phyloP scores from a whole-genome alignment of 1,140 invertebrate genomes.

The Euschistus heros region DNA sequence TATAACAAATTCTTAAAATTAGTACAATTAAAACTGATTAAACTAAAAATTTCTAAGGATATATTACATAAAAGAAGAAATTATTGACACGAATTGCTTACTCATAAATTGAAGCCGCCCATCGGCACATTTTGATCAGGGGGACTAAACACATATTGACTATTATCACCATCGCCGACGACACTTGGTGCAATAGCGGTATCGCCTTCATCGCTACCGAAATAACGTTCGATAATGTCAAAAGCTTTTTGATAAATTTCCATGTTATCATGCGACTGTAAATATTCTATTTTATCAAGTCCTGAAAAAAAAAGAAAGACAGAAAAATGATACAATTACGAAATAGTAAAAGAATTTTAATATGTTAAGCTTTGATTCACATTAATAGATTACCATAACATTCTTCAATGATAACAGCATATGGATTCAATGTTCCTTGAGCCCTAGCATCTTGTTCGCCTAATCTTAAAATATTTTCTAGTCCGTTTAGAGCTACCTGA shows the following conservation, averaged over 20 bases:
- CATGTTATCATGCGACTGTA: conserved; percentile 92
- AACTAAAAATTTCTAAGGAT: not conserved
- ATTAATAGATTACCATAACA: conserved; percentile 67
- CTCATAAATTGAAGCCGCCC: conserved; percentile 69
- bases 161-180: conserved; percentile 47
- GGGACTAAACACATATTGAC: conserved; percentile 57
- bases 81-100: not conserved
- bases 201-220: conserved; percentile 84
- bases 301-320: conserved; percentile 46
- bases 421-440: conserved; percentile 67
- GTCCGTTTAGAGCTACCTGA: conserved; percentile 91
- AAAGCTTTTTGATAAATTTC: conserved; percentile 95
- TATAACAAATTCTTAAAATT: not conserved
- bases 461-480: conserved; percentile 90
- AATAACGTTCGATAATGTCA: conserved; percentile 92
- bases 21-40: not conserved
- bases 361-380: not conserved
- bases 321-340: not conserved
- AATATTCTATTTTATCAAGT: conserved; percentile 92
- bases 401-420: conserved; percentile 87
- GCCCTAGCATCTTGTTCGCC: conserved; percentile 72
- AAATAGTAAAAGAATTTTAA: not conserved
- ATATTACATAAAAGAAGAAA: not conserved
- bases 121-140: conserved; percentile 57
- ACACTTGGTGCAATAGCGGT: conserved; percentile 64